Evolutionary conservation across 2,113 vertebrate species (phyloP), one percentile per base, ranked within the genome.

Genomic region (Phrynocephalus versicolor): DNA sequence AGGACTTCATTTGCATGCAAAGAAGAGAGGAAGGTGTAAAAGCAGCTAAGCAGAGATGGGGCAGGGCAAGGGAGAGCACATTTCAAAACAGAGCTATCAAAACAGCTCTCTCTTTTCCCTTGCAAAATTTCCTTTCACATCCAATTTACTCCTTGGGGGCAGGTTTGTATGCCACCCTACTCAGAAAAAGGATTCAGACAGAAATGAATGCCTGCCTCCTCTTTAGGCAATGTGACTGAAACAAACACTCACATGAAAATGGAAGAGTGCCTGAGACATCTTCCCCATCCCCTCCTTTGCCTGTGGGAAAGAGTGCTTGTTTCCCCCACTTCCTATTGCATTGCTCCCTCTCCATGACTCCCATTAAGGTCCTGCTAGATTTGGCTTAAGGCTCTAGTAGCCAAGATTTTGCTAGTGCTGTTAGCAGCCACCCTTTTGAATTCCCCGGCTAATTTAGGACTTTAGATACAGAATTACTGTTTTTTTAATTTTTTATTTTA

Each of bases 71-170:
- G 37, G 67, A 16, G n/a, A 16, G 71, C 39, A 65, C 5, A 10
- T 30, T 55, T 81, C 69, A 80, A 80, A 74, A 74, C 0, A 12
- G 55, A 10, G 19, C 6, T 71, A 64, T 83, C n/a, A 62, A 41
- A 62, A 12, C 15, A 23, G n/a, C 3, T 67, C 14, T 0, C 3
- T 21, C 25, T 9, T 23, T n/a, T 2, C 21, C 67, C n/a, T 81
- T 15, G 30, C n/a, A 55, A 16, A 64, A 65, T 60, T 67, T 39
- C 33, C 7, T 25, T 71, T 58, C 65, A 58, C 30, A 41, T 70
- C 27, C 70, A 67, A 60, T 72, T 83, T 83, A 83, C 37, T 74
- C 41, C 70, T 55, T 73, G n/a, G 70, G 73, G 60, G 41, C 78
- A 80, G 41, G 25, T 81, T 71, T 86, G n/a, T 35, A 55, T 33